Evolutionary conservation across 1,140 invertebrate species (phyloP), one percentile per base, ranked within the genome.

Genomic region (Lordiphosa mommai): DNA sequence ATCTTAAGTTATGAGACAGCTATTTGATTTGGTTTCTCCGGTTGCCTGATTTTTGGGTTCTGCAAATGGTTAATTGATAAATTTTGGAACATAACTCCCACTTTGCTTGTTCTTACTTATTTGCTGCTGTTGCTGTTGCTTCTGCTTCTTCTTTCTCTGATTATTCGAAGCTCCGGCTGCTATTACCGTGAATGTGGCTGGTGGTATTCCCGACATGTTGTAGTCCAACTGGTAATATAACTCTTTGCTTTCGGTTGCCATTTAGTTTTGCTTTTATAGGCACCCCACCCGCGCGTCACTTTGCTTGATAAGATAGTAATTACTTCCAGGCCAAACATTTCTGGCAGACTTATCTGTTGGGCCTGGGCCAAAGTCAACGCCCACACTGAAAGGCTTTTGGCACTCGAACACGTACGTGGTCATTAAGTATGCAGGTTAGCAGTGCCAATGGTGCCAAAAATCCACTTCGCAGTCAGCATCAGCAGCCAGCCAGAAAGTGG

Each of bases 381-480:
- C 56, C 56, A 52, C 57, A 29, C 23, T 13, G 23, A 13, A 20
- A 49, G 47, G 29, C 58, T 74, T 33, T 72, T 84, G 77, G 79
- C 77, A 84, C 77, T 84, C 72, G 51, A 77, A 85, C 77, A 84
- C 77, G 77, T 84, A 82, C 72, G 52, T 43, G 68, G 72, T 82
- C 82, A 86, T 86, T 86, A 86, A 86, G 80, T 82, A 86, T 86
- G 84, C 82, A 86, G 82, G 82, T 86, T 86, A 86, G 53, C 64
- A 86, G 82, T 86, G 82, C 82, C 82, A 82, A 77, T 69, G 82
- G 67, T 85, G 79, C 79, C 79, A 84, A 77, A 66, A 85, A 84
- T 84, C 72, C 72, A 85, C 77, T 82, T 53, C 40, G 20, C 8
- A 9, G 6, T 20, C 16, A 16, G 13, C 12, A 8, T 6, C 12